A percentile compares a stretch with the other conserved stretches of the same genome.
Evolutionary conservation across 2,797 vertebrate species (phyloP).

Genomic region (Acestrorhynchus altus): DNA sequence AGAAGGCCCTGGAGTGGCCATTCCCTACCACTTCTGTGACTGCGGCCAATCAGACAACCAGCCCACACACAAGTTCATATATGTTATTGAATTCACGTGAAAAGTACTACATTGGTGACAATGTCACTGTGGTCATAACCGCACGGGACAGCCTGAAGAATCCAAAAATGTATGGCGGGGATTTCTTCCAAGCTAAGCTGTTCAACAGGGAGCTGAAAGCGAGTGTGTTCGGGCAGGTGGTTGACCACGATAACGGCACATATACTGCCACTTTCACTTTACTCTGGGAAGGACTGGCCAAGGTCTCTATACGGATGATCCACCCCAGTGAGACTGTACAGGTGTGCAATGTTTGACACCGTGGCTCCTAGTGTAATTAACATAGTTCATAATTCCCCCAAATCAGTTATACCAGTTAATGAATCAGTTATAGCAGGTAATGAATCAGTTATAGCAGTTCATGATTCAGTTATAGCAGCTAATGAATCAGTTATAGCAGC

Average conservation of each 20-base stretch:
- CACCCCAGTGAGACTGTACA: slow-evolving; percentile 82
- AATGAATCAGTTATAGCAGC: no score
- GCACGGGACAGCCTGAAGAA: slow-evolving; percentile 73
- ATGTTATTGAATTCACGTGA: slow-evolving; percentile 18
- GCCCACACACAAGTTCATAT: neutral
- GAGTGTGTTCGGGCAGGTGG: slow-evolving; percentile 75
- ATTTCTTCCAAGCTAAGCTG: slow-evolving; percentile 82
- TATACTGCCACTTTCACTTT: slow-evolving; percentile 81
- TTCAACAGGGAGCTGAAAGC: slow-evolving; percentile 51
- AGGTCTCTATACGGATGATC: slow-evolving; percentile 79
- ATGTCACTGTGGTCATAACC: slow-evolving; percentile 1
- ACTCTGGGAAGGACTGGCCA: slow-evolving; percentile 80
- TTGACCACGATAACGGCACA: slow-evolving; percentile 79
- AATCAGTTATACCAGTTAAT: no score
- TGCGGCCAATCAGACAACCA: neutral
- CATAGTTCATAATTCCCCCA: no score
- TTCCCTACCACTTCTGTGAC: neutral
- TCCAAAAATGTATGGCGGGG: slow-evolving; percentile 81
- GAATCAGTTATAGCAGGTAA: no score
- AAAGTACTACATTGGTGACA: slow-evolving; percentile 30
- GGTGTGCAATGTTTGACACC: neutral
- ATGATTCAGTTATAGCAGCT: no score
- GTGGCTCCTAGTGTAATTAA: no score
- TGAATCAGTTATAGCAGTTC: no score
- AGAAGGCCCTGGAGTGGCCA: neutral